Evolutionary conservation across 1,140 invertebrate genomes (phyloP).

Genomic region (Pollicipes pollicipes): DNA sequence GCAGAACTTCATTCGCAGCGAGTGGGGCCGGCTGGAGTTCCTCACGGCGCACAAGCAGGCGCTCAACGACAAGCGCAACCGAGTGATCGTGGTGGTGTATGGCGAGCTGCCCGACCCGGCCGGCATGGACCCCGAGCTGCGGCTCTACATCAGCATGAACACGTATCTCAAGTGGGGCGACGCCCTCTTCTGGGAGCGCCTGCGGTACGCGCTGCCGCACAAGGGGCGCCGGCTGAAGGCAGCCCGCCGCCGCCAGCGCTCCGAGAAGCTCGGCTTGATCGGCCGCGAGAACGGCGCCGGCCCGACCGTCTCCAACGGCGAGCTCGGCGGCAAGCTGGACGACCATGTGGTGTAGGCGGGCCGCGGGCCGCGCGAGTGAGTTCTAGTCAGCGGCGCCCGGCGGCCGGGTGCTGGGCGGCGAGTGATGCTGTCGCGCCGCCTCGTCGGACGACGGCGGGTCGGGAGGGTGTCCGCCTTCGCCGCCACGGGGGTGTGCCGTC

Average conservation of each 20-base stretch:
- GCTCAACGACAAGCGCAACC: conserved; percentile 46
- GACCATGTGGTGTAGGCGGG: neutral
- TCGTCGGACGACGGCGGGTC: no score
- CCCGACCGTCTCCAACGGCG: neutral
- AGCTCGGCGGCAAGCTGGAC: neutral
- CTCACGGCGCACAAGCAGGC: conserved; percentile 53
- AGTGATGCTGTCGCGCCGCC: no score
- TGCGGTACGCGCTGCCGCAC: conserved; percentile 50
- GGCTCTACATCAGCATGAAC: conserved; percentile 58
- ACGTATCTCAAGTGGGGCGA: conserved; percentile 76
- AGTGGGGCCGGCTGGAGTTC: conserved; percentile 73
- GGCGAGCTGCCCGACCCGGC: conserved; percentile 46
- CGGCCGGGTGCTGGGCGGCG: neutral
- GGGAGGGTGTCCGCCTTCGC: no score
- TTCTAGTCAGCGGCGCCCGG: neutral
- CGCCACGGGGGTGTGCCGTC: no score
- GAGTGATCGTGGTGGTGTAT: conserved; percentile 58
- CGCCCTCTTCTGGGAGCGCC: conserved; percentile 67
- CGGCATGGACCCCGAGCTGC: conserved; percentile 50
- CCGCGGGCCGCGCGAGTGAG: no score
- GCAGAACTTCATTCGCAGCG: conserved; percentile 56
- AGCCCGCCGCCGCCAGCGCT: neutral
- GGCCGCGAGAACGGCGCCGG: neutral
- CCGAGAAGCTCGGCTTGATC: neutral
- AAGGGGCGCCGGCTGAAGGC: neutral